Conservation (phyloP, 2,797 vertebrate species). For the Acrossocheilus fasciatus region DNA sequence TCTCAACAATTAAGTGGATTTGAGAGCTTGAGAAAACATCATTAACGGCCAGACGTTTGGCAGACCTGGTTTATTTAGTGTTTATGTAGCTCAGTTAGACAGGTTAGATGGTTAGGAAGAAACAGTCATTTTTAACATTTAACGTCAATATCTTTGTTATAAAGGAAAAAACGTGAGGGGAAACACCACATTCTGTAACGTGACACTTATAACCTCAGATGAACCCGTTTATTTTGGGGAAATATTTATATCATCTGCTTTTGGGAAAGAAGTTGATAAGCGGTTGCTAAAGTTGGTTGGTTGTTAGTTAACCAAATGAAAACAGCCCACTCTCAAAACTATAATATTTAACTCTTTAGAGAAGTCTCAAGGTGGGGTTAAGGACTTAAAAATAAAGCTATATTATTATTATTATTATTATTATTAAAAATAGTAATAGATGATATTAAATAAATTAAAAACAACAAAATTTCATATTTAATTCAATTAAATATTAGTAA, state of each 20-base stretch:
- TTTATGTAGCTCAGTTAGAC: neutral
- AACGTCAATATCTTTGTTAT: neutral
- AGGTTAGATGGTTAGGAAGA: neutral
- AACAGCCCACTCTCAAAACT: neutral
- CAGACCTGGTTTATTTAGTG: conserved; percentile 17
- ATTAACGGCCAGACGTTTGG: conserved; percentile 46
- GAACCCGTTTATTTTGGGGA: neutral
- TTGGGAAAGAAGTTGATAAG: neutral
- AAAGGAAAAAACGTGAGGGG: neutral
- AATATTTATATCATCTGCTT: neutral
- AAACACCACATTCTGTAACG: neutral
- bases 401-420: neutral
- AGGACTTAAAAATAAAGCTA: neutral
- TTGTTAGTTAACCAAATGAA: neutral
- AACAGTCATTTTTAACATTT: conserved; percentile 15
- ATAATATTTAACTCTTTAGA: neutral
- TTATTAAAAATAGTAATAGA: neutral
- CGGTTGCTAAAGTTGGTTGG: neutral
- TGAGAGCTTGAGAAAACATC: conserved; percentile 32
- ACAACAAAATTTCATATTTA: neutral
- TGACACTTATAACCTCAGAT: conserved; percentile 3
- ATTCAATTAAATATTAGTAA: neutral
- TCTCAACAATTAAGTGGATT: conserved; percentile 27
- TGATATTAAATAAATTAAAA: neutral
- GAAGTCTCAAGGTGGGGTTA: neutral